Evolutionary conservation across 2,797 vertebrate genomes (phyloP).

Genomic region (Trachurus trachurus): DNA sequence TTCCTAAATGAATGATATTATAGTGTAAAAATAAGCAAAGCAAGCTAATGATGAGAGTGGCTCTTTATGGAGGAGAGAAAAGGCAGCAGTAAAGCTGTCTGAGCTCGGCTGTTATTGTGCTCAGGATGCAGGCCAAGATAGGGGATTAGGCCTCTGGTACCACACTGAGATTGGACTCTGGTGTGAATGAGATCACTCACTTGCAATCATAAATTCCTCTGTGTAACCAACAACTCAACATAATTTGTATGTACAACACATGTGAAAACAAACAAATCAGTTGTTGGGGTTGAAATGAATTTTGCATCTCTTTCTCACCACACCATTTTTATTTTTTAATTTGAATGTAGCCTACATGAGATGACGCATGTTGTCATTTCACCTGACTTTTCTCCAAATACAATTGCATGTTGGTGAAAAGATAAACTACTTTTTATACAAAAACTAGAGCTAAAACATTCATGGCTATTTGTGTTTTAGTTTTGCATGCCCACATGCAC

Average conservation of each 20-base stretch:
- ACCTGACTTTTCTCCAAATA: not conserved
- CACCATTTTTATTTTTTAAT: not conserved
- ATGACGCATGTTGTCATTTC: not conserved
- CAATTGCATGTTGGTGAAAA: too few species aligned
- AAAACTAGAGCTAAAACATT: not conserved
- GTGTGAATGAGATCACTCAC: constrained; percentile 15
- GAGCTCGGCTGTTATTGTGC: not conserved
- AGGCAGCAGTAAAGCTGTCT: not conserved
- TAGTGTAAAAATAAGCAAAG: not conserved
- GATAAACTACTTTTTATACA: not conserved
- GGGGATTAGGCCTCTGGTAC: constrained; percentile 2
- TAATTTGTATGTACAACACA: not conserved
- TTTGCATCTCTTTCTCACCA: not conserved
- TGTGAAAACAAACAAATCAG: not conserved
- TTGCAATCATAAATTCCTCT: not conserved
- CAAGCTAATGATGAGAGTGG: constrained; percentile 7
- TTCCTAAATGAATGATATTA: constrained; percentile 12
- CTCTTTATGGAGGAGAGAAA: constrained; percentile 12
- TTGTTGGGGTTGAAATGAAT: not conserved
- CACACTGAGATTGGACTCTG: constrained; percentile 13
- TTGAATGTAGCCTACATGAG: not conserved
- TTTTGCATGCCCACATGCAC: not conserved
- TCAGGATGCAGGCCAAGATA: constrained; percentile 27
- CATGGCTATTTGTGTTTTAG: not conserved
- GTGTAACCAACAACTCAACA: not conserved